Percentiles rank a stretch among this genome's conserved stretches.
Conservation (phyloP, 2,797 vertebrate genomes). For the Buphagus erythrorhynchus region DNA sequence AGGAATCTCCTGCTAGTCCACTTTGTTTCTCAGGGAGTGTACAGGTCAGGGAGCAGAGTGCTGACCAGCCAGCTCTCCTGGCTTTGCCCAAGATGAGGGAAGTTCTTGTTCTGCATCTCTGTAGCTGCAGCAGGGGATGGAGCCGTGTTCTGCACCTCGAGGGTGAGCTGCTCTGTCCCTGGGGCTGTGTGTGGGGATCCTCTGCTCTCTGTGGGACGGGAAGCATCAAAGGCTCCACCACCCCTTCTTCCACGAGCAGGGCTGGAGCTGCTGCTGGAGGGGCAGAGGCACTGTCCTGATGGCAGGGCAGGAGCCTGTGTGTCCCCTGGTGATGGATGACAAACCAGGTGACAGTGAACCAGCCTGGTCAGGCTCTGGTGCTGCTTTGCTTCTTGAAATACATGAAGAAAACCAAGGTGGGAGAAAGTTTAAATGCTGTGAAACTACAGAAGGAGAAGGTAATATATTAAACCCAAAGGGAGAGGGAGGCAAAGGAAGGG, state of each 20-base stretch:
- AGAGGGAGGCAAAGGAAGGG: background rate
- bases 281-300: background rate
- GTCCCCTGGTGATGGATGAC: background rate
- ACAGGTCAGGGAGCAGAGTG: background rate
- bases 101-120: fast-evolving
- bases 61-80: background rate
- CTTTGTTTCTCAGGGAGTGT: background rate
- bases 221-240: background rate
- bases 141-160: fast-evolving
- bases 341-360: fast-evolving
- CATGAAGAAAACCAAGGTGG: background rate
- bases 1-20: background rate
- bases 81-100: background rate
- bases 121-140: background rate
- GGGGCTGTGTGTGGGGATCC: fast-evolving
- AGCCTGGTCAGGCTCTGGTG: background rate
- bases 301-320: background rate
- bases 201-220: fast-evolving
- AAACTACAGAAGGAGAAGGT: background rate
- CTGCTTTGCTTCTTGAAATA: background rate
- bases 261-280: background rate
- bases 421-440: background rate
- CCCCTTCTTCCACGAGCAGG: fast-evolving
- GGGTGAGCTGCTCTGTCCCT: background rate
- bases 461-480: fast-evolving